These are phyloP conservation scores for Melipona bicolor DNA, from an alignment of 2,888 invertebrate species.

Conservation along the genomic window DNA sequence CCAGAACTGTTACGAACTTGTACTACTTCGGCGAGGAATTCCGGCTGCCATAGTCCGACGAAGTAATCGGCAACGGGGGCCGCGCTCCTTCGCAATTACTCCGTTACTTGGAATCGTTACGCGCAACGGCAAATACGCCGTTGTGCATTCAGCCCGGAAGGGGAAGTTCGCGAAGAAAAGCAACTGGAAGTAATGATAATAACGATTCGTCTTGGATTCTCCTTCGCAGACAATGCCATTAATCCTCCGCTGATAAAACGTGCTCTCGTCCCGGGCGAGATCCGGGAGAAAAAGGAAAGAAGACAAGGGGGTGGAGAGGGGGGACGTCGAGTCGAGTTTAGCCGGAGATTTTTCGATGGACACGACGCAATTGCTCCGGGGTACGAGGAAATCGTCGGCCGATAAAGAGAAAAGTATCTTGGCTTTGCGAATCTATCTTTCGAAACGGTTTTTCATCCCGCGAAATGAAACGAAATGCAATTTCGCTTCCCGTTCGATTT, in stretches of 20 bases:
- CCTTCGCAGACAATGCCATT: constrained; percentile 53
- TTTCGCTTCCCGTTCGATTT: background rate
- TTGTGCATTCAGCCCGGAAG: background rate
- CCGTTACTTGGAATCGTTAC: constrained; percentile 27
- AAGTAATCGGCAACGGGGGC: constrained; percentile 37
- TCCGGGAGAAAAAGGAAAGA: background rate
- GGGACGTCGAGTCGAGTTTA: constrained; percentile 12
- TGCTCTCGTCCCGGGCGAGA: background rate
- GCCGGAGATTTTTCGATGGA: constrained; percentile 46
- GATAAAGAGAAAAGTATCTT: background rate
- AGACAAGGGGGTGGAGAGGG: background rate
- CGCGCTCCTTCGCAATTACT: constrained; percentile 41
- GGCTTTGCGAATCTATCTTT: background rate
- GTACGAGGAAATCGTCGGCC: background rate
- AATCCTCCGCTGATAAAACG: constrained; percentile 49
- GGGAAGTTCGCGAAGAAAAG: constrained; percentile 34
- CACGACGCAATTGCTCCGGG: constrained; percentile 23
- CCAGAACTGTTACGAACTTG: constrained; percentile 36
- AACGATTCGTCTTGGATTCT: constrained; percentile 54
- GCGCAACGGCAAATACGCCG: background rate
- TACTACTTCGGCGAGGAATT: constrained; percentile 35
- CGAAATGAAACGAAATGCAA: too few relatives aligned
- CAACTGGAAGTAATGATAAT: constrained; percentile 52
- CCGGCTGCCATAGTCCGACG: constrained; percentile 16
- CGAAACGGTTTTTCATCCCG: background rate